A percentile compares a stretch with the other conserved stretches of the same genome.
Evolutionary conservation across 2,113 vertebrate genomes (phyloP).

Genomic region (Myocastor coypus): DNA sequence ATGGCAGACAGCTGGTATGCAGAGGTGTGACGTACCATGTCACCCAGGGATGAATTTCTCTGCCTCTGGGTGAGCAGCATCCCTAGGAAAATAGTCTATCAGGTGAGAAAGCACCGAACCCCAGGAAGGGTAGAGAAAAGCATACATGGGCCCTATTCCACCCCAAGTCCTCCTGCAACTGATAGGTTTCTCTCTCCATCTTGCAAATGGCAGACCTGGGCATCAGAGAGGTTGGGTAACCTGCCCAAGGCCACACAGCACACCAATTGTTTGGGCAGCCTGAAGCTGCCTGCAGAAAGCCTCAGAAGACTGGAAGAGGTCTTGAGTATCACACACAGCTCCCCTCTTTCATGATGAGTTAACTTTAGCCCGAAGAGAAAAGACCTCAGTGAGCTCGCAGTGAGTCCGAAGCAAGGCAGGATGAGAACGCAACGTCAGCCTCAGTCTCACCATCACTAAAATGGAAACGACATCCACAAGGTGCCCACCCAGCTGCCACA

Average conservation of each 20-base stretch:
- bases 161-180: rapidly evolving
- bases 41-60: not conserved
- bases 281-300: not conserved
- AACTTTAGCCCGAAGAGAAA: not conserved
- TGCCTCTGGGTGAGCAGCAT: rapidly evolving
- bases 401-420: not conserved
- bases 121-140: rapidly evolving
- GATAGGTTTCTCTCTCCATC: not conserved
- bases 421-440: not conserved
- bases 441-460: not conserved
- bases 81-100: not conserved
- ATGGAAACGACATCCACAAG: not conserved
- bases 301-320: not conserved
- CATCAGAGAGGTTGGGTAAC: not conserved
- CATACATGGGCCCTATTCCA: rapidly evolving
- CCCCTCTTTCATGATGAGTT: too few species aligned
- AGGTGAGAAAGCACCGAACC: not conserved
- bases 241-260: not conserved
- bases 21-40: rapidly evolving
- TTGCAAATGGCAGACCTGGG: not conserved
- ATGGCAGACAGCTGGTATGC: not conserved
- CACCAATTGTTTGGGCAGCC: not conserved
- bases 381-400: not conserved
- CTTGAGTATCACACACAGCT: not conserved
- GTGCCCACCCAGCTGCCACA: rapidly evolving